Percentiles rank a stretch among this genome's conserved stretches.
phyloP scores from a whole-genome alignment of 2,888 invertebrate species.

The Fragum fragum region DNA sequence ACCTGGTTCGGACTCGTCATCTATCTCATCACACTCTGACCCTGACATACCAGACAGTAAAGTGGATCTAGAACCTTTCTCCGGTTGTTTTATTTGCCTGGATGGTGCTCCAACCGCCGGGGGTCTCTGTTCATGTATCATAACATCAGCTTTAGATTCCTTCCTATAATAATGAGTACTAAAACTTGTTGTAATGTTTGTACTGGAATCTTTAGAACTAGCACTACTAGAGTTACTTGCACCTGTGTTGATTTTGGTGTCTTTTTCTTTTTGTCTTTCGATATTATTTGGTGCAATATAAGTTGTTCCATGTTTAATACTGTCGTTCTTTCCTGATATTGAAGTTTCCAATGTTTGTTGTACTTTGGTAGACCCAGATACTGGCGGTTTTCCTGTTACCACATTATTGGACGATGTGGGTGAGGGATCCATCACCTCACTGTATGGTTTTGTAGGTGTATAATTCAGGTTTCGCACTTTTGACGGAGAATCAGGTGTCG shows the following conservation, averaged over 20 bases:
- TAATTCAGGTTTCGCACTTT: slow-evolving; percentile 78
- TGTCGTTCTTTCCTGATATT: slow-evolving; percentile 38
- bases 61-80: slow-evolving; percentile 56
- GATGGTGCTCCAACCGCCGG: slow-evolving; percentile 79
- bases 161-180: slow-evolving; percentile 77
- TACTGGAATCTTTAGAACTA: slow-evolving; percentile 47
- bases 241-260: background rate
- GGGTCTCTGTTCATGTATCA: slow-evolving; percentile 76
- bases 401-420: background rate
- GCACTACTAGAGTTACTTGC: slow-evolving; percentile 21
- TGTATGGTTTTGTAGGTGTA: slow-evolving; percentile 79
- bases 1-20: slow-evolving; percentile 70
- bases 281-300: slow-evolving; percentile 61
- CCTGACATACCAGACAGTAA: slow-evolving; percentile 57
- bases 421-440: slow-evolving; percentile 70
- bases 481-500: slow-evolving; percentile 59
- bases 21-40: slow-evolving; percentile 67
- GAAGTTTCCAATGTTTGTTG: slow-evolving; percentile 65
- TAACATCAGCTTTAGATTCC: slow-evolving; percentile 70
- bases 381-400: slow-evolving; percentile 32
- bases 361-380: slow-evolving; percentile 62
- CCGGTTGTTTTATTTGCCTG: slow-evolving; percentile 41
- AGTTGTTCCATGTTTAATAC: slow-evolving; percentile 46
- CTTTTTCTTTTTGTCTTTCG: slow-evolving; percentile 33
- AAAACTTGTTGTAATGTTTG: slow-evolving; percentile 24